phyloP scores from a whole-genome alignment of 2,888 invertebrate genomes.

The Ennomos erosarius region DNA sequence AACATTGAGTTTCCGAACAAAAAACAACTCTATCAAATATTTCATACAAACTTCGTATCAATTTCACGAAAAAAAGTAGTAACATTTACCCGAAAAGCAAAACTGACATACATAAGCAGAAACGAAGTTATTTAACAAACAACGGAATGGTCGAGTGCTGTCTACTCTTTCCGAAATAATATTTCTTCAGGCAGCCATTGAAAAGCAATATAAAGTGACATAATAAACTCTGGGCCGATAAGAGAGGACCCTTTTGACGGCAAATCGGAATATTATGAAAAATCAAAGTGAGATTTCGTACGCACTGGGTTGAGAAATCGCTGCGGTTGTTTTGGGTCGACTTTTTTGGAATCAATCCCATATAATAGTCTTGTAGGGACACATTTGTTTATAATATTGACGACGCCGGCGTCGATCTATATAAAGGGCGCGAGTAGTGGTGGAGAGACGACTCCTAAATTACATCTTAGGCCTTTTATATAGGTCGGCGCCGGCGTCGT shows the following conservation, averaged over 20 bases:
- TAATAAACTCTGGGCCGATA: constrained; percentile 43
- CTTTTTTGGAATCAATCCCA: no score
- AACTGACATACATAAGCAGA: constrained; percentile 24
- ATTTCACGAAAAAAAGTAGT: constrained; percentile 9
- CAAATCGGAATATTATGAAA: constrained; percentile 43
- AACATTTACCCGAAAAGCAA: constrained; percentile 18
- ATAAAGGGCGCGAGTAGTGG: no score
- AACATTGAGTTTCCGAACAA: constrained; percentile 7
- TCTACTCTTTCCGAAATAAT: constrained; percentile 29
- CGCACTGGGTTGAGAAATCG: constrained; percentile 30
- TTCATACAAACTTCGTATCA: constrained; percentile 8
- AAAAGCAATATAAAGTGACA: constrained; percentile 40
- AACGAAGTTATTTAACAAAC: constrained; percentile 31
- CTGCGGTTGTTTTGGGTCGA: not conserved
- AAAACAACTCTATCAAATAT: constrained; percentile 3
- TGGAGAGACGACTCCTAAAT: no score
- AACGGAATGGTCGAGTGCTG: constrained; percentile 19
- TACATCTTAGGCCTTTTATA: no score
- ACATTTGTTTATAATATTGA: no score
- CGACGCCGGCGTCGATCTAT: no score
- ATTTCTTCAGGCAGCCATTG: constrained; percentile 33
- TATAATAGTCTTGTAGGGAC: no score
- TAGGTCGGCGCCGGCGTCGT: no score
- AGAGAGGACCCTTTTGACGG: constrained; percentile 39
- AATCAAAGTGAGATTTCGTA: constrained; percentile 31